phyloP scores from a whole-genome alignment of 2,888 invertebrate genomes.

The Dyspetes luteomarginatus region DNA sequence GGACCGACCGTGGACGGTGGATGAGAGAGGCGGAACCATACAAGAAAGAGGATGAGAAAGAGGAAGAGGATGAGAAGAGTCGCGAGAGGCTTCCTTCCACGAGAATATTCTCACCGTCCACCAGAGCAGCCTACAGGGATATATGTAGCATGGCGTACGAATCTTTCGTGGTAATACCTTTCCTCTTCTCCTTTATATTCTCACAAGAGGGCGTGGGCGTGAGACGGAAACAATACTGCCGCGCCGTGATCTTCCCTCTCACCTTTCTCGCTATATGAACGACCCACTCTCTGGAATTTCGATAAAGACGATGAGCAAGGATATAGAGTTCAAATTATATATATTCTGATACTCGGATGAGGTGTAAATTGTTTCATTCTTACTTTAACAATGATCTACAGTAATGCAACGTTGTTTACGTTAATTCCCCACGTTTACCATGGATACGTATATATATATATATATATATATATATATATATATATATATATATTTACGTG shows the following conservation, averaged over 20 bases:
- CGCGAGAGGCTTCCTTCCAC: conserved; percentile 35
- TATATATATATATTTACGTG: too few relatives aligned
- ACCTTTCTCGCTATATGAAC: conserved; percentile 38
- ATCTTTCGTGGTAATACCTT: conserved; percentile 45
- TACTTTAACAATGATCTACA: background rate
- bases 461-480: too few relatives aligned
- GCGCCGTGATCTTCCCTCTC: too few relatives aligned
- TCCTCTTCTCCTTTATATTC: conserved; percentile 23
- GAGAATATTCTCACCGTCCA: conserved; percentile 61
- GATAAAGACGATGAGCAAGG: conserved; percentile 14
- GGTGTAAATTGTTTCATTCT: conserved; percentile 10
- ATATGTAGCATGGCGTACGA: conserved; percentile 50
- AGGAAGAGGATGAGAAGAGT: too few relatives aligned
- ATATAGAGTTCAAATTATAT: conserved; percentile 38
- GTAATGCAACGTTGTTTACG: conserved; percentile 19
- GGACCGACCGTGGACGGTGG: too few relatives aligned
- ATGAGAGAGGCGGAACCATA: conserved; percentile 8
- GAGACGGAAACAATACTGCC: conserved; percentile 63
- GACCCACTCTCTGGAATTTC: conserved; percentile 51
- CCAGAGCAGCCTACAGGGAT: background rate
- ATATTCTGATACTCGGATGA: background rate
- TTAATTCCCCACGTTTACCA: too few relatives aligned
- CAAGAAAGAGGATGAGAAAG: too few relatives aligned
- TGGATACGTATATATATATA: too few relatives aligned
- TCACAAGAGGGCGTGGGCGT: conserved; percentile 55